phyloP scores from a whole-genome alignment of 2,888 invertebrate species.

The Mongoloraphidia duomilia region DNA sequence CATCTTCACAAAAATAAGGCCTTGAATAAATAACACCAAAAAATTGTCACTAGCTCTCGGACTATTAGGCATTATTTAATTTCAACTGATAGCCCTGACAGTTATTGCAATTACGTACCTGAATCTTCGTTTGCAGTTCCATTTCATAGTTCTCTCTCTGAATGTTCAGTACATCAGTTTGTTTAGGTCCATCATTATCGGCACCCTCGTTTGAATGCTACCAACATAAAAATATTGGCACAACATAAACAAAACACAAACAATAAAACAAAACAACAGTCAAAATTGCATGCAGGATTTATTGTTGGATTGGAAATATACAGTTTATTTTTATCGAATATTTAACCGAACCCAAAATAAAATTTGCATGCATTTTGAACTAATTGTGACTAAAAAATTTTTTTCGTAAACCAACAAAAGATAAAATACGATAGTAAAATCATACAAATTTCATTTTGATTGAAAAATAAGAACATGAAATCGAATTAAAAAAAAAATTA shows the following conservation, averaged over 20 bases:
- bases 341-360: conserved; percentile 9
- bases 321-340: no score
- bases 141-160: conserved; percentile 24
- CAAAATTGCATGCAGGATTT: conserved; percentile 4
- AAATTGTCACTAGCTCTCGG: no score
- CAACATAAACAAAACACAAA: conserved; percentile 10
- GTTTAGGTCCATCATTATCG: conserved; percentile 14
- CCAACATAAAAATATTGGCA: conserved; percentile 15
- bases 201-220: conserved; percentile 23
- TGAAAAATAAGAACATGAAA: background rate
- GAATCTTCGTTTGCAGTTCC: conserved; percentile 27
- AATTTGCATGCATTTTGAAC: conserved; percentile 9
- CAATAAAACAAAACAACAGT: conserved; percentile 12
- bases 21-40: no score
- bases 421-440: background rate
- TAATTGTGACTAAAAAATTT: background rate
- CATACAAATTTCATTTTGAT: conserved; percentile 9
- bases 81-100: background rate
- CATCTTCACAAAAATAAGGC: no score
- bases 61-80: no score
- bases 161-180: conserved; percentile 20
- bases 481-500: no score
- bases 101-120: conserved; percentile 21
- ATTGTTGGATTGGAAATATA: no score
- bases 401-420: conserved; percentile 1